These are phyloP conservation scores for Cyphomyrus plagiostoma DNA, from an alignment of 2,113 vertebrate genomes.

Conservation along the genomic window DNA sequence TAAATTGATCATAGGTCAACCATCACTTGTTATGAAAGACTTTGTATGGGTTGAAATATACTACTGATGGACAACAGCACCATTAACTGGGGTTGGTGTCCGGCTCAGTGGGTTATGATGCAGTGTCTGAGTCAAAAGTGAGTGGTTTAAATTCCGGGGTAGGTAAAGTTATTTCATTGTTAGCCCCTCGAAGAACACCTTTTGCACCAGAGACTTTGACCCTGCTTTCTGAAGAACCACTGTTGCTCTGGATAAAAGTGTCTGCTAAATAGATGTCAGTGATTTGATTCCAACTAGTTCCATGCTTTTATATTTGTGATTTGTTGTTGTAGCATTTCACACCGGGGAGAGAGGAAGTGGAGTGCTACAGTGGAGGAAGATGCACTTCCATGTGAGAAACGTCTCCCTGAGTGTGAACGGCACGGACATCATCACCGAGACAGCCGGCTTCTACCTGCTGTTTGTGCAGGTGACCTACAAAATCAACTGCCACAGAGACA, in stretches of 20 bases:
- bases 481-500: neutral
- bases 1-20: neutral
- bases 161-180: neutral
- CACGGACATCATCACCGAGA: neutral
- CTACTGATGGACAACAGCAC: neutral
- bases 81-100: neutral
- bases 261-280: neutral
- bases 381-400: neutral
- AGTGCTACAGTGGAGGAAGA: neutral
- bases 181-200: neutral
- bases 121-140: neutral
- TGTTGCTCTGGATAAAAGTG: neutral
- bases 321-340: neutral
- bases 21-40: neutral
- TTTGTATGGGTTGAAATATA: neutral
- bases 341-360: neutral
- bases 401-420: neutral
- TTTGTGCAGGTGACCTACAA: constrained; percentile 20
- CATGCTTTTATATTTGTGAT: neutral
- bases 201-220: neutral
- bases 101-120: neutral
- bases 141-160: neutral
- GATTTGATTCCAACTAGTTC: neutral
- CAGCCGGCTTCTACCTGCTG: constrained; percentile 11
- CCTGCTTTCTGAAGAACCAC: neutral